Percentiles rank a stretch among this genome's conserved stretches.
phyloP scores from a whole-genome alignment of 2,113 vertebrate species.

The Cebus imitator region DNA sequence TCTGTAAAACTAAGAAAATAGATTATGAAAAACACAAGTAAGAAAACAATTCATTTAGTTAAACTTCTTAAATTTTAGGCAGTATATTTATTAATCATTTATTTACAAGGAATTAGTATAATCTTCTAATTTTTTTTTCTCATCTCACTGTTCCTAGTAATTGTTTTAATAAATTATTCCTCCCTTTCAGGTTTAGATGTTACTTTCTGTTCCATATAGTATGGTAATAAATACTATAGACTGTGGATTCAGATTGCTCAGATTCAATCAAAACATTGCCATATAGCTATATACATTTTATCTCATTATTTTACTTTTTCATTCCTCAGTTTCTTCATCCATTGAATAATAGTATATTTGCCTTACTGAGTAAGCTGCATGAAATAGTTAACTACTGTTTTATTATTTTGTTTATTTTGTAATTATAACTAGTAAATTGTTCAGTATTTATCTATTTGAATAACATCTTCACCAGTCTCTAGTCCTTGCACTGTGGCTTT shows the following conservation, averaged over 20 bases:
- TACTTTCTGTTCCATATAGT: not conserved
- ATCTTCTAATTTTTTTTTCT: not conserved
- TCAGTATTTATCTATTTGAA: not conserved
- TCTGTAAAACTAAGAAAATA: not conserved
- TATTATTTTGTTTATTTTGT: not conserved
- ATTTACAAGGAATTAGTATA: not conserved
- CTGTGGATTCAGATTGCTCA: not conserved
- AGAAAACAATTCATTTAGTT: not conserved
- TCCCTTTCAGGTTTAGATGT: not conserved
- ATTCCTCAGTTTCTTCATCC: not conserved
- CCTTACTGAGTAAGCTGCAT: not conserved
- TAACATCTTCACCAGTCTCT: not conserved
- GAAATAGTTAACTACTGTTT: not conserved
- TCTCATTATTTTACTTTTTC: not conserved
- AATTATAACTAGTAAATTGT: not conserved
- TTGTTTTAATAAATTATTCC: not conserved
- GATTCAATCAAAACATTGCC: not conserved
- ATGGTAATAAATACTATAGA: not conserved
- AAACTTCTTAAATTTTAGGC: not conserved
- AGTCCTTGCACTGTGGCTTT: not conserved
- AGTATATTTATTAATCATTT: not conserved
- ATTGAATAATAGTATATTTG: not conserved
- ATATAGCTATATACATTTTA: fast-evolving
- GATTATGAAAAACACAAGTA: not conserved
- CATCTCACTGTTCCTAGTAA: not conserved